These are phyloP conservation scores for Gymnorhina tibicen DNA, from an alignment of 2,113 vertebrate genomes.

Conservation along the genomic window DNA sequence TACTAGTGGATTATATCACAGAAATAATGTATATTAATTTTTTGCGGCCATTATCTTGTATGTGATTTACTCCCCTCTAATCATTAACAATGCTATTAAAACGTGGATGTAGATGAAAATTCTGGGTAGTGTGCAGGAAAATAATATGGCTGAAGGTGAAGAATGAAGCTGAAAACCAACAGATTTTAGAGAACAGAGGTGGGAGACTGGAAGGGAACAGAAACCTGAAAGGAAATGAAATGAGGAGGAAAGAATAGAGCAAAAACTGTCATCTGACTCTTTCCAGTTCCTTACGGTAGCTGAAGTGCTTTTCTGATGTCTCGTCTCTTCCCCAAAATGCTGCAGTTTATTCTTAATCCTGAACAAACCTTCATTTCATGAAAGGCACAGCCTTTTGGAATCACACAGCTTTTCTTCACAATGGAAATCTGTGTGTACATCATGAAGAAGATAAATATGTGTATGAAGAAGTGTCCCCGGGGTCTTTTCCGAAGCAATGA, in stretches of 20 bases:
- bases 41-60: conserved; percentile 74
- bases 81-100: conserved; percentile 76
- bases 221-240: not conserved
- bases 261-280: not conserved
- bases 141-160: conserved; percentile 49
- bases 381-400: conserved; percentile 28
- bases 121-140: conserved; percentile 55
- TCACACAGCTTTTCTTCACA: conserved; percentile 1
- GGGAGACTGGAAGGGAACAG: not conserved
- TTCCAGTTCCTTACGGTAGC: not conserved
- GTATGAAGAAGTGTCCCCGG: conserved; percentile 34
- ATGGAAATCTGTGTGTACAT: conserved; percentile 28
- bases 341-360: not conserved
- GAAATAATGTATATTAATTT: conserved; percentile 77
- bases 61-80: conserved; percentile 74
- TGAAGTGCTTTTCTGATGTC: not conserved
- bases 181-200: not conserved
- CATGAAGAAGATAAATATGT: conserved; percentile 65
- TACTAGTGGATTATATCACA: conserved; percentile 74
- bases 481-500: conserved; percentile 55
- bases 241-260: not conserved
- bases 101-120: conserved; percentile 58
- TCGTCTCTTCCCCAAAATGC: not conserved
- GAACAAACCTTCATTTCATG: not conserved
- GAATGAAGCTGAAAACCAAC: conserved; percentile 35